Evolutionary conservation across 2,113 vertebrate genomes (phyloP), one percentile per base, ranked within the genome.

Genomic region (Tapirus terrestris): DNA sequence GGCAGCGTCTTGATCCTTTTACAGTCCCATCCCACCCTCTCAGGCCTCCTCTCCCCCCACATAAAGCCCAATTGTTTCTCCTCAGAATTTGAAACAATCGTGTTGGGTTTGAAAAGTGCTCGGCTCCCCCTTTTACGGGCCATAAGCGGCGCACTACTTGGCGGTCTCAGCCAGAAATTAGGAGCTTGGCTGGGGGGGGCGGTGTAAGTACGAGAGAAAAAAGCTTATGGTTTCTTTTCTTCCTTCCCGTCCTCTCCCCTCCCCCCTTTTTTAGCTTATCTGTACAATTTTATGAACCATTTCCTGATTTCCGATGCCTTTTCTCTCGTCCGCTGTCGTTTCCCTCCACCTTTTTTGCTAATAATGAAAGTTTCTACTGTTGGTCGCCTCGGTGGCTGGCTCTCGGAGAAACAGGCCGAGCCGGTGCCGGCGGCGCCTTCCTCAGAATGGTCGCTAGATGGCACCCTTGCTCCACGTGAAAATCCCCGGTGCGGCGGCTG

Each of bases 391-490:
- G 0, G 27, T 4, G 18, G 36, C 91, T 23, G 53, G 63, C 36
- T 91, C 51, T 53, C 39, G 0, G 43, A 68, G 58, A 90, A 65
- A 58, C 84, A 0, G 29, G 84, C 60, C 0, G 8, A 29, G 68
- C 29, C 21, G 27, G 39, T 0, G 9, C 36, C 5, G 25, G 56
- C 27, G 77, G 36, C n/a, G 58, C 60, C 65, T 89, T 84, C 58
- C 89, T 75, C 51, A 45, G 0, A 0, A 0, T 0, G 0, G 1
- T 98, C 99, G 96, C 99, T 98, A 99, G 99, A 99, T 99, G 99
- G 99, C 98, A 99, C 72, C 98, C 91, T 98, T 99, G 99, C 99
- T 99, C 99, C 99, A 99, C 95, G 98, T 1, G 97, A 94, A 97
- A 98, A 85, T 86, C 58, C 23, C 82, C 36, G 7, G 3, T 0